These are phyloP conservation scores for Gracilinanus agilis DNA, from an alignment of 2,113 vertebrate species.

Conservation along the genomic window DNA sequence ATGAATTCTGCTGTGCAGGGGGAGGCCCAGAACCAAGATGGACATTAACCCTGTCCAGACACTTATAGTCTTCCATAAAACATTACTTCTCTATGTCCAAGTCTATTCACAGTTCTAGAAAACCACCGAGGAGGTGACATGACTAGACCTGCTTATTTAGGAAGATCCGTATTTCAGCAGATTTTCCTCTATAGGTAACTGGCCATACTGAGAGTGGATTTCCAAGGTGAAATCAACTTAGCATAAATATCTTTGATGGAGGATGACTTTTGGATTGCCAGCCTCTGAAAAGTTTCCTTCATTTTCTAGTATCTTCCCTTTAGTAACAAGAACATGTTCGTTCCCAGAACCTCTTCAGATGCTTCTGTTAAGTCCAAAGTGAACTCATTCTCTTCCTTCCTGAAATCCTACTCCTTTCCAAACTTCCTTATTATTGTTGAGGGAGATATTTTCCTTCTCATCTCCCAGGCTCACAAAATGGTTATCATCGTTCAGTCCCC, in stretches of 20 bases:
- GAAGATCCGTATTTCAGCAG: no score
- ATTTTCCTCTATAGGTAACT: not conserved
- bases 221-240: not conserved
- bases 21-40: not conserved
- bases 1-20: not conserved
- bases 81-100: not conserved
- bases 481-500: not conserved
- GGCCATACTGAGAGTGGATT: not conserved
- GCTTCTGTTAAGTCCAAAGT: not conserved
- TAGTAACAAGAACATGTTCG: not conserved
- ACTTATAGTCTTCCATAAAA: not conserved
- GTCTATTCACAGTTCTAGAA: not conserved
- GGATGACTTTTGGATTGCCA: not conserved
- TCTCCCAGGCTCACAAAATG: not conserved
- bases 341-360: slow-evolving; percentile 18
- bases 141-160: no score
- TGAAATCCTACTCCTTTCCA: not conserved
- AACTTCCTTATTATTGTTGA: not conserved
- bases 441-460: rapidly evolving
- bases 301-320: not conserved
- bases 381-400: not conserved
- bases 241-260: not conserved
- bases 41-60: not conserved
- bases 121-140: not conserved
- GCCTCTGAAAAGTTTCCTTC: not conserved